phyloP scores from a whole-genome alignment of 2,888 invertebrate genomes.

The Nebria salina region DNA sequence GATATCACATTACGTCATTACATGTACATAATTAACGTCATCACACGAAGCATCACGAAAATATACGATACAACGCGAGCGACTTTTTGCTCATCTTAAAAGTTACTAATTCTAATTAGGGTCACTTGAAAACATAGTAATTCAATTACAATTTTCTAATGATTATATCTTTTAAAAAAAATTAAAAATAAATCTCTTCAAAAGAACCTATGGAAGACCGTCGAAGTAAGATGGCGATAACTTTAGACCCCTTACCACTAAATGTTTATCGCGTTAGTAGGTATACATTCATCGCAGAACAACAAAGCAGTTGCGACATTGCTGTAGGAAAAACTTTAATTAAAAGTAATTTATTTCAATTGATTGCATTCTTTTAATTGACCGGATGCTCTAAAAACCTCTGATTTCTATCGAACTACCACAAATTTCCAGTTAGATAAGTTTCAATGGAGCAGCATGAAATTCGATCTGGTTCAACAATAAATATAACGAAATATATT shows the following conservation, averaged over 20 bases:
- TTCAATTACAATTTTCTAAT: too few species aligned
- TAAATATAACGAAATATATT: neutral
- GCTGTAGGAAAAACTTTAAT: conserved; percentile 35
- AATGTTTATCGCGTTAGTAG: neutral
- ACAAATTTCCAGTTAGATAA: neutral
- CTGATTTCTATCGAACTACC: conserved; percentile 5
- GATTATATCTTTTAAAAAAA: too few species aligned
- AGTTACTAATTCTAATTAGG: too few species aligned
- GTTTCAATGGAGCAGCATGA: neutral
- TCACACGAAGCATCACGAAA: conserved; percentile 12
- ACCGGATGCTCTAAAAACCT: neutral
- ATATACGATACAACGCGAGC: neutral
- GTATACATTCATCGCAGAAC: conserved; percentile 28
- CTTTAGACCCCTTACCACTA: too few species aligned
- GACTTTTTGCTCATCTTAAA: too few species aligned
- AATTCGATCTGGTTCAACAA: neutral
- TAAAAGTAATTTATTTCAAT: conserved; percentile 41
- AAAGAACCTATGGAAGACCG: too few species aligned
- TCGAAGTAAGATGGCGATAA: too few species aligned
- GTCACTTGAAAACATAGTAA: too few species aligned
- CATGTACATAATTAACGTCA: conserved; percentile 44
- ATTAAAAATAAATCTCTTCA: too few species aligned
- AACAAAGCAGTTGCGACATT: conserved; percentile 33
- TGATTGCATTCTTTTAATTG: conserved; percentile 17
- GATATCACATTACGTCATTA: conserved; percentile 46